Base-by-base conservation (phyloP, 2,888 invertebrate species). In the Eudasyphora cyanicolor region DNA sequence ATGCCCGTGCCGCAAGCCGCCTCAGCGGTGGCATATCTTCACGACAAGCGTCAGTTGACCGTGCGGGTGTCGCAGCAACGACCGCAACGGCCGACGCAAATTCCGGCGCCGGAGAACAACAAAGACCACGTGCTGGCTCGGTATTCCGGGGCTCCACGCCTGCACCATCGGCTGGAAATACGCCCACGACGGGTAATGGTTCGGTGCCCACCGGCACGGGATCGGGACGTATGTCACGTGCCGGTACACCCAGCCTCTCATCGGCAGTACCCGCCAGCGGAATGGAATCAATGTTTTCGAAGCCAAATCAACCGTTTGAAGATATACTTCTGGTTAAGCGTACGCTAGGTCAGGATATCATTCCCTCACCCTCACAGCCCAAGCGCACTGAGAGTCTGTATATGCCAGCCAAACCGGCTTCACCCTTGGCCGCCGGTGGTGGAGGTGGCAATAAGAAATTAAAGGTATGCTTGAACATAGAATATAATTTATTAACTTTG, bases 351-450 rank as follows among this genome's bases (percentile, higher is more conserved):
- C 97, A 97, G 93, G 97, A 97, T 91, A 97, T 97, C 91, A 95
- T 97, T 89, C 97, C 97, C 84, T 97, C 97, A 87, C 95, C 94
- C 82, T 95, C 95, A 89, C 97, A 97, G 92, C 97, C 97, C 81
- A 97, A 98, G 92, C 94, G 98, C 89, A 97, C 97, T 85, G 98
- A 98, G 93, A 97, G 97, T 91, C 94, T 98, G 88, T 97, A 95
- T 92, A 95, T 97, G 88, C 93, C 94, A 74, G 93, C 93, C 24
- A 93, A 93, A 88, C 94, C 95, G 69, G 93, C 92, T 93, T 93
- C 82, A 90, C 93, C 83, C 90, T 89, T 67, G 90, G 92, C 14
- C 90, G 88, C 71, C 73, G 93, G 92, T 35, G 93, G 92, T 38
- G 93, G 92, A 10, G 93, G 88, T 27, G 92, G 93, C 82, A 90